These are phyloP conservation scores for Epsilonema sp. DNA, from an alignment of 2,888 invertebrate species.

Conservation along the genomic window DNA sequence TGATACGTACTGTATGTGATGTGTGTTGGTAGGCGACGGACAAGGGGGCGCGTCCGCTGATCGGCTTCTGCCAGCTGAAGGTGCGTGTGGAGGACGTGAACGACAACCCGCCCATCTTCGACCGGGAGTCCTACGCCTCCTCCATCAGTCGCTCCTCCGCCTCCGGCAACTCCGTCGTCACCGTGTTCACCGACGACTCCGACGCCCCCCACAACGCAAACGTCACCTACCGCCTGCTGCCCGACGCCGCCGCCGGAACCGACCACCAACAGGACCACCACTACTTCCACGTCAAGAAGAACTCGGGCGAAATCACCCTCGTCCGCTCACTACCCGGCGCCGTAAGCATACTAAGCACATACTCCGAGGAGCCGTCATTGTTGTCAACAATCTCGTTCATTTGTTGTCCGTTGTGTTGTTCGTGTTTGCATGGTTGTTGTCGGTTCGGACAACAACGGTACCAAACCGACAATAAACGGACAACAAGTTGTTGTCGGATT, in stretches of 20 bases:
- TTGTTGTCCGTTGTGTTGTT: too few species aligned
- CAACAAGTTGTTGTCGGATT: too few species aligned
- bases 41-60: conserved; percentile 88
- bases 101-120: conserved; percentile 94
- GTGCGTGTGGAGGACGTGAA: conserved; percentile 97
- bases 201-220: conserved; percentile 22
- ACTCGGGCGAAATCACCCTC: conserved; percentile 9
- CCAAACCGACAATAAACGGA: too few species aligned
- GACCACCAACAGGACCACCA: conserved; percentile 11
- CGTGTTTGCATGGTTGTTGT: too few species aligned
- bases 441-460: too few species aligned
- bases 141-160: conserved; percentile 17
- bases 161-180: conserved; percentile 16
- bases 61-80: conserved; percentile 94
- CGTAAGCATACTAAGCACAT: too few species aligned
- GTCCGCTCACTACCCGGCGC: too few species aligned
- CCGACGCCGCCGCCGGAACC: conserved; percentile 15
- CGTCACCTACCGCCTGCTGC: conserved; percentile 17
- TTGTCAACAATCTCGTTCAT: too few species aligned
- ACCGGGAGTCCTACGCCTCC: conserved; percentile 27
- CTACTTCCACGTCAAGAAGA: conserved; percentile 9
- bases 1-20: too few species aligned
- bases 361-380: too few species aligned
- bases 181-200: conserved; percentile 23
- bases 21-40: conserved; percentile 69